phyloP scores from a whole-genome alignment of 1,140 invertebrate species.

The Macrostomum lignano region DNA sequence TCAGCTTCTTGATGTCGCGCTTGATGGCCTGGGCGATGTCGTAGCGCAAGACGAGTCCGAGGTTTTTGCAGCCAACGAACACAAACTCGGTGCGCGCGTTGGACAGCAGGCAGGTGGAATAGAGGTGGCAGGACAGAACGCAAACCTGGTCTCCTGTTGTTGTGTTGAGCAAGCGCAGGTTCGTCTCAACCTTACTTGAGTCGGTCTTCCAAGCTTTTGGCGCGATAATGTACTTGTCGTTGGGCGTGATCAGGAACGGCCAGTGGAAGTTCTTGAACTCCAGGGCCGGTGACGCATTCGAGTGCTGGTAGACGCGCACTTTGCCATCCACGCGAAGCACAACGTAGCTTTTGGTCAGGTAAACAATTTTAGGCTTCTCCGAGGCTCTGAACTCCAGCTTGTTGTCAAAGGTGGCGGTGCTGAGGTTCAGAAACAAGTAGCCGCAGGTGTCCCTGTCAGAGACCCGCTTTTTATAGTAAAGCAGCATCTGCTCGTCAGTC shows the following conservation, averaged over 20 bases:
- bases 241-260: not conserved
- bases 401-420: not conserved
- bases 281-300: not conserved
- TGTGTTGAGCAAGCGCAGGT: not conserved
- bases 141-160: not conserved
- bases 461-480: too few species aligned
- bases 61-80: not conserved
- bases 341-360: not conserved
- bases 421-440: not conserved
- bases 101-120: not conserved
- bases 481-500: not conserved
- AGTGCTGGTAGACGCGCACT: not conserved
- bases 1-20: not conserved
- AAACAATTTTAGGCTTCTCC: not conserved
- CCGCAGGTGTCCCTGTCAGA: not conserved
- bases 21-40: not conserved
- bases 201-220: not conserved
- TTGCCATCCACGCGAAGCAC: not conserved
- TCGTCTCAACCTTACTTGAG: not conserved
- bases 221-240: conserved; percentile 1
- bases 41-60: not conserved
- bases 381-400: not conserved
- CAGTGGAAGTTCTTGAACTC: not conserved
- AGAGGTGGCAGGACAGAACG: not conserved
- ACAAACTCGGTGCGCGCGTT: not conserved